These are phyloP conservation scores for Eurystomus glaucurus DNA, from an alignment of 2,797 vertebrate species.

Conservation along the genomic window DNA sequence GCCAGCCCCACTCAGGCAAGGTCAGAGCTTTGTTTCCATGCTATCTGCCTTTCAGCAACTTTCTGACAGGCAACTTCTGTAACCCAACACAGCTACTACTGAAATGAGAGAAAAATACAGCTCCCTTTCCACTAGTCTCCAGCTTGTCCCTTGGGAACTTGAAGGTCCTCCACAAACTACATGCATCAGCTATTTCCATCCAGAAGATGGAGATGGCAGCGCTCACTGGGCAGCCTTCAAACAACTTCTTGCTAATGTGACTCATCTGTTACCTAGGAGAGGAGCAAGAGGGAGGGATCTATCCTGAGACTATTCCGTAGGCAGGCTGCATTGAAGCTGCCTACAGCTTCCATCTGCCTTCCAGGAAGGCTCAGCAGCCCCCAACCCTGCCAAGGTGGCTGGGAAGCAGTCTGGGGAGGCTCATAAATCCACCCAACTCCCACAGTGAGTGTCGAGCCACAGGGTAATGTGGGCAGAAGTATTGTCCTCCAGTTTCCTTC, in stretches of 20 bases:
- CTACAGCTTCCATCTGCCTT: conserved; percentile 67
- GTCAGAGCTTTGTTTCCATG: background rate
- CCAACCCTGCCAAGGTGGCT: background rate
- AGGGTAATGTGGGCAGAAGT: background rate
- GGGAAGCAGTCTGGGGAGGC: background rate
- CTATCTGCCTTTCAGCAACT: background rate
- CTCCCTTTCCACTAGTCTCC: background rate
- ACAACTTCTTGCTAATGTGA: conserved; percentile 15
- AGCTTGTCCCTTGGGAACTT: background rate
- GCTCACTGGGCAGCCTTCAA: conserved; percentile 21
- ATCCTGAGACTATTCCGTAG: conserved; percentile 24
- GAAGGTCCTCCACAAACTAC: background rate
- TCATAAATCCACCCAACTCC: background rate
- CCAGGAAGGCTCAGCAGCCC: conserved; percentile 2
- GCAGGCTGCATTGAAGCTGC: conserved; percentile 26
- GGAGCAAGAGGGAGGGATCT: conserved; percentile 24
- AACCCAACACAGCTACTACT: background rate
- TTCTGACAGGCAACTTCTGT: background rate
- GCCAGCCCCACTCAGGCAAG: background rate
- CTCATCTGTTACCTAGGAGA: conserved; percentile 73
- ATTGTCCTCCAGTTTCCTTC: background rate
- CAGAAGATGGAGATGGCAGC: conserved; percentile 8
- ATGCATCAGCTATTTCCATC: conserved; percentile 6
- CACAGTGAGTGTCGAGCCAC: background rate
- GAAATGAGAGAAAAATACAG: background rate